These are phyloP conservation scores for Taphrorychus bicolor DNA, from an alignment of 2,888 invertebrate species.

Conservation along the genomic window DNA sequence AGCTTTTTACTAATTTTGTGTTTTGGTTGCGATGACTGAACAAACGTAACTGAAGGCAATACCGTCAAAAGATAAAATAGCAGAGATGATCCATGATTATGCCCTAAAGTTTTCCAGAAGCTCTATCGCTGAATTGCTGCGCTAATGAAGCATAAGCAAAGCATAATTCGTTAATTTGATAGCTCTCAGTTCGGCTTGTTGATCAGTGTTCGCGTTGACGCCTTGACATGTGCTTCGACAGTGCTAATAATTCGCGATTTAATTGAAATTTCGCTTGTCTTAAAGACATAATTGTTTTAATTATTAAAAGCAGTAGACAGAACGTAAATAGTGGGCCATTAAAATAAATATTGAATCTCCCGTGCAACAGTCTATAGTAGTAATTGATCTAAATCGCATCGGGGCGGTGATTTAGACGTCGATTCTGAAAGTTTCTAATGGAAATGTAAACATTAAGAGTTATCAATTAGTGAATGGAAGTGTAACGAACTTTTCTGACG, in stretches of 20 bases:
- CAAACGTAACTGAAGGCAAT: too few relatives aligned
- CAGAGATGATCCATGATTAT: too few relatives aligned
- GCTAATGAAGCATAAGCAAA: neutral
- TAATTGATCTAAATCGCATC: neutral
- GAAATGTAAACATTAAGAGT: neutral
- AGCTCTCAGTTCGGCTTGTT: slow-evolving; percentile 16
- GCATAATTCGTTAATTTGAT: slow-evolving; percentile 13
- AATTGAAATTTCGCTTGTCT: neutral
- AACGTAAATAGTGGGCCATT: neutral
- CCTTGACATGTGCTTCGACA: slow-evolving; percentile 20
- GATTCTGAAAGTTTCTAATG: neutral
- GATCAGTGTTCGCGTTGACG: slow-evolving; percentile 24
- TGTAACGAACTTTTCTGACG: neutral
- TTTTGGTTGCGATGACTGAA: too few relatives aligned
- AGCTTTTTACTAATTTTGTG: too few relatives aligned
- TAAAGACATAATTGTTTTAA: neutral
- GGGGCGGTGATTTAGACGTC: neutral
- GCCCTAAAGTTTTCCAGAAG: too few relatives aligned
- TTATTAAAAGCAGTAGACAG: neutral
- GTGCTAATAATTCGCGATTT: neutral
- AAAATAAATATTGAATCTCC: neutral
- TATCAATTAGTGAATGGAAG: neutral
- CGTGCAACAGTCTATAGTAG: neutral
- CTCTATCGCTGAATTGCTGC: too few relatives aligned
- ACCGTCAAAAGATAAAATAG: too few relatives aligned